These are phyloP conservation scores for Corythucha ciliata DNA, from an alignment of 2,888 invertebrate genomes.

Conservation along the genomic window DNA sequence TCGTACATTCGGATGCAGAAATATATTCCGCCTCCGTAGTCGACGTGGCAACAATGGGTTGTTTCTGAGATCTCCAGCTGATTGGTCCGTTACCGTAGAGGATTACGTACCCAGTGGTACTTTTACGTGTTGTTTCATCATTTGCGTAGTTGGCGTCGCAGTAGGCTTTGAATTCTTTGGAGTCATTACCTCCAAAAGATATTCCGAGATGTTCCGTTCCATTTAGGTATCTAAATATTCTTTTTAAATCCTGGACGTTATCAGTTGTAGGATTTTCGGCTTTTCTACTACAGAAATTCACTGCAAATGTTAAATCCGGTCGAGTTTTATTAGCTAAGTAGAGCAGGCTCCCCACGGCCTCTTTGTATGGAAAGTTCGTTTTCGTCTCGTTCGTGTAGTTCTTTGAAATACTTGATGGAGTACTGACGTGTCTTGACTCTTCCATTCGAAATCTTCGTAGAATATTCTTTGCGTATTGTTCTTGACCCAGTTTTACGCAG, in stretches of 20 bases:
- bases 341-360: slow-evolving; percentile 30
- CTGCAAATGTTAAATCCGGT: slow-evolving; percentile 27
- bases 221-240: slow-evolving; percentile 28
- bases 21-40: slow-evolving; percentile 25
- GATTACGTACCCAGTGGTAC: slow-evolving; percentile 19
- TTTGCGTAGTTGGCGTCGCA: slow-evolving; percentile 30
- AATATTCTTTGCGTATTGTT: slow-evolving; percentile 25
- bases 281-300: slow-evolving; percentile 28
- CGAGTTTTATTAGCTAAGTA: slow-evolving; percentile 28
- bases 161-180: slow-evolving; percentile 18
- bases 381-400: not conserved
- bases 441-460: slow-evolving; percentile 29
- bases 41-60: slow-evolving; percentile 1
- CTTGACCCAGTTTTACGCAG: slow-evolving; percentile 23
- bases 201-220: slow-evolving; percentile 25
- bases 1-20: slow-evolving; percentile 31
- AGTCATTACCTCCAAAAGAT: slow-evolving; percentile 6
- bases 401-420: slow-evolving; percentile 6
- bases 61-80: slow-evolving; percentile 27
- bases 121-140: slow-evolving; percentile 14
- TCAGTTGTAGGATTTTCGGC: slow-evolving; percentile 27
- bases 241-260: slow-evolving; percentile 28
- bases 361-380: slow-evolving; percentile 27
- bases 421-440: slow-evolving; percentile 22
- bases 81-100: slow-evolving; percentile 32